Conservation (phyloP, 2,797 vertebrate genomes). For the Myiotriccus ornatus region DNA sequence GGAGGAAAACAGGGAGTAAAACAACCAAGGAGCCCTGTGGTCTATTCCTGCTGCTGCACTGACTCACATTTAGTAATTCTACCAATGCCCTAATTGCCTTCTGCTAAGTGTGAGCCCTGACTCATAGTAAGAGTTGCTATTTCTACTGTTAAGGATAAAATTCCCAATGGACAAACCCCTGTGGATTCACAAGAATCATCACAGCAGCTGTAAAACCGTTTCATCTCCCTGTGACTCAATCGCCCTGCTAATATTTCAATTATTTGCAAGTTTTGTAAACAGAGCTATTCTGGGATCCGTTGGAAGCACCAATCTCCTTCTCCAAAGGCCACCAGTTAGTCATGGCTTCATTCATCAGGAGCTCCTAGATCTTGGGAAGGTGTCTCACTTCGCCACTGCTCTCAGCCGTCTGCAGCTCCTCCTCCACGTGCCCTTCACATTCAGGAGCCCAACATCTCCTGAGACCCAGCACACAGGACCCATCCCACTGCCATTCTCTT, state of each 20-base stretch:
- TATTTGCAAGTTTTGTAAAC: conserved; percentile 7
- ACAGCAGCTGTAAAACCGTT: neutral
- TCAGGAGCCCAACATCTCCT: neutral
- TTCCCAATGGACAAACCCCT: neutral
- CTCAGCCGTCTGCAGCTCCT: neutral
- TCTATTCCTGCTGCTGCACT: neutral
- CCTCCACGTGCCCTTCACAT: neutral
- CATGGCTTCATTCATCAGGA: neutral
- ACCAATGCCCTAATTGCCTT: neutral
- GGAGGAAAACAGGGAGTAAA: rapidly evolving
- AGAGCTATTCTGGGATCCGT: neutral
- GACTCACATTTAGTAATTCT: neutral
- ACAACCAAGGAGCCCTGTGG: neutral
- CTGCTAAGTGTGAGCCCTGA: neutral
- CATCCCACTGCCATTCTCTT: neutral
- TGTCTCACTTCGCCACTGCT: neutral
- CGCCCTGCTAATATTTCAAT: neutral
- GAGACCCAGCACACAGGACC: neutral
- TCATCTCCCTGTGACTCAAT: neutral
- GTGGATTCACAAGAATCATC: neutral
- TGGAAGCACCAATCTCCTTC: neutral
- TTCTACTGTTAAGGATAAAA: conserved; percentile 2
- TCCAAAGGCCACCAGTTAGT: neutral
- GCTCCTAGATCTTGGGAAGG: neutral
- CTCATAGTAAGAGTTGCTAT: neutral